Percentiles rank a stretch among this genome's conserved stretches.
Conservation (phyloP, 2,113 vertebrate genomes). For the Laterallus jamaicensis region DNA sequence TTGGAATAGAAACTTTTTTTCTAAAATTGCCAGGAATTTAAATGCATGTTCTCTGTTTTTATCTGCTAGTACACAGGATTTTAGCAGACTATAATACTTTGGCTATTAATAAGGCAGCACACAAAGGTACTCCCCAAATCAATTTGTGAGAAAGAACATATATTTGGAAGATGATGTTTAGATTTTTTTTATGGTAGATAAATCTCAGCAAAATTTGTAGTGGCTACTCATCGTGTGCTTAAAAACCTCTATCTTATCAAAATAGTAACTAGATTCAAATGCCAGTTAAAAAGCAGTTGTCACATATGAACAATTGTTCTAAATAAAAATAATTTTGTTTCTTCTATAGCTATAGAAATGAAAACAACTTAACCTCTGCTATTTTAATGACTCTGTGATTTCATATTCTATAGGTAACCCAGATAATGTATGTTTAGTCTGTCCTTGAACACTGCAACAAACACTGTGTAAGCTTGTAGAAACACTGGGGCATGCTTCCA, state of each 20-base stretch:
- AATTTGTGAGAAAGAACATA: neutral
- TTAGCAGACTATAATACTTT: neutral
- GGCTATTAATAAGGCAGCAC: neutral
- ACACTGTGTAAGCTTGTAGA: neutral
- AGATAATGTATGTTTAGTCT: neutral
- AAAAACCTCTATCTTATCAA: neutral
- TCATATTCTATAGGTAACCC: neutral
- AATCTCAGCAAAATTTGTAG: neutral
- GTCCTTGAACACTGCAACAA: neutral
- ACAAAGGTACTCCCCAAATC: neutral
- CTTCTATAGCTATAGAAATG: neutral
- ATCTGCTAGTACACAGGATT: neutral
- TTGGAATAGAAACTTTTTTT: neutral
- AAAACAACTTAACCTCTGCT: neutral
- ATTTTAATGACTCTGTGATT: neutral
- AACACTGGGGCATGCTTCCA: neutral
- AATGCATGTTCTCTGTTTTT: neutral
- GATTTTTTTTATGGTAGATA: neutral
- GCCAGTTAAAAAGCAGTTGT: neutral
- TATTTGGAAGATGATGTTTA: neutral
- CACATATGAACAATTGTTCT: rapidly evolving
- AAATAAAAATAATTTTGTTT: neutral
- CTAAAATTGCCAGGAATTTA: neutral
- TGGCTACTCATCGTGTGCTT: neutral
- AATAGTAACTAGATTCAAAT: neutral